Evolutionary conservation across 2,113 vertebrate genomes (phyloP).

Genomic region (Castor canadensis): DNA sequence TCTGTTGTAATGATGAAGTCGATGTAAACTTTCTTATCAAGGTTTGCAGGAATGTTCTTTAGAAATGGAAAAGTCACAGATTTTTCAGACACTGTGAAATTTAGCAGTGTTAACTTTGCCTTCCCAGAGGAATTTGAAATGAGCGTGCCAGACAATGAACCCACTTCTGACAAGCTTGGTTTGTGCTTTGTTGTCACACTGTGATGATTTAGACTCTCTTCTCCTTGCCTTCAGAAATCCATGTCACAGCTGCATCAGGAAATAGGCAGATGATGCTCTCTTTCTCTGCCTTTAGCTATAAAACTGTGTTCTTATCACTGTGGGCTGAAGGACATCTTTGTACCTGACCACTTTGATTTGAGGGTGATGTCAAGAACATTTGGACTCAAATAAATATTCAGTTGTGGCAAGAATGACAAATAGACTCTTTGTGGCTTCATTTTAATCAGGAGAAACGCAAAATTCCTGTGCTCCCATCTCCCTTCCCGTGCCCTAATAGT

Average conservation of each 20-base stretch:
- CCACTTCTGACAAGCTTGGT: not conserved
- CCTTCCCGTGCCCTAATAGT: not conserved
- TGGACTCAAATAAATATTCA: slow-evolving; percentile 52
- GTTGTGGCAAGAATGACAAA: slow-evolving; percentile 36
- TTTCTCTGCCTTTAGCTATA: slow-evolving; percentile 32
- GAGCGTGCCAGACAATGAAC: not conserved
- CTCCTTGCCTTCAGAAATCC: slow-evolving; percentile 4
- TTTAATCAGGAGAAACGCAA: not conserved
- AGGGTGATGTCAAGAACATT: slow-evolving; percentile 37
- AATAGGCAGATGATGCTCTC: not conserved
- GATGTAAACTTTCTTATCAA: slow-evolving; percentile 41
- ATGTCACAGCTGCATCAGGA: not conserved
- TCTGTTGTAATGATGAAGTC: not conserved
- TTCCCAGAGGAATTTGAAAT: slow-evolving; percentile 16
- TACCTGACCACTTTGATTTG: slow-evolving; percentile 45
- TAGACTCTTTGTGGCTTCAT: not conserved
- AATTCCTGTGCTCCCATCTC: not conserved
- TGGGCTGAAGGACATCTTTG: slow-evolving; percentile 30
- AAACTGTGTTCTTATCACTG: slow-evolving; percentile 47
- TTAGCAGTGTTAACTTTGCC: not conserved
- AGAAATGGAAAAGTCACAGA: not conserved
- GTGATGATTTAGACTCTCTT: slow-evolving; percentile 22
- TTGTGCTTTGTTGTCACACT: slow-evolving; percentile 29
- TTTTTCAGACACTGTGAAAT: not conserved
- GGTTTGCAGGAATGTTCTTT: slow-evolving; percentile 17